Percentiles rank a stretch among this genome's conserved stretches.
Conservation (phyloP, 2,797 vertebrate species). For the Tokudaia tokunoshimensis region DNA sequence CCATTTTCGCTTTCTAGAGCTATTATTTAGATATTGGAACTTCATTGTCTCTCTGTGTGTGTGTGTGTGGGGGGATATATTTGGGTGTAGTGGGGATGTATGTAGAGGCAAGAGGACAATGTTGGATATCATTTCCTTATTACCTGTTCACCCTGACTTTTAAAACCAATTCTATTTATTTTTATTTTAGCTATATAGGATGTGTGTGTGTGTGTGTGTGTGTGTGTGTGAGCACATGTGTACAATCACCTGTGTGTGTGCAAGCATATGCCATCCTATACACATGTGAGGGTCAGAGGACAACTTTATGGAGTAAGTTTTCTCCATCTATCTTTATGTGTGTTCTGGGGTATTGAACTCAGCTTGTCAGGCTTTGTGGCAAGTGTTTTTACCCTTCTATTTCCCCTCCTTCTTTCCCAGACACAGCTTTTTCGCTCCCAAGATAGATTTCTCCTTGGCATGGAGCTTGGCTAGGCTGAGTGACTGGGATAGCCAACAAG, state of each 20-base stretch:
- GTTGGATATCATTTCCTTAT: not conserved
- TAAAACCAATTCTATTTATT: not conserved
- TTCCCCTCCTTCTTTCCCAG: not conserved
- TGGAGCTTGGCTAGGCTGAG: not conserved
- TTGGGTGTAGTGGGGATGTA: not conserved
- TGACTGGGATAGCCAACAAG: not conserved
- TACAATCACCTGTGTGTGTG: not conserved
- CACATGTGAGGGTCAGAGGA: not conserved
- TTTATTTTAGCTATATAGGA: not conserved
- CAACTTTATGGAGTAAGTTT: not conserved
- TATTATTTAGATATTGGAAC: slow-evolving; percentile 51
- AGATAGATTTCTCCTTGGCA: not conserved
- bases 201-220: not conserved
- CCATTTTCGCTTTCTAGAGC: slow-evolving; percentile 51
- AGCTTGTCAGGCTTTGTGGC: not conserved
- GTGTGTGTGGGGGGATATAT: not conserved
- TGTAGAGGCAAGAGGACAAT: not conserved
- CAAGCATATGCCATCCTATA: not conserved
- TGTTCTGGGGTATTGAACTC: not conserved
- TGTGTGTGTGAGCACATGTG: not conserved
- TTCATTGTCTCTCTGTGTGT: not conserved
- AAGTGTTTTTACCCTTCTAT: not conserved
- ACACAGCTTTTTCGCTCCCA: not conserved
- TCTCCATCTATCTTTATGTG: not conserved
- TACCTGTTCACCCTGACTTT: not conserved